Base-by-base conservation (phyloP, 2,797 vertebrate species). In the Gorsachius magnificus region DNA sequence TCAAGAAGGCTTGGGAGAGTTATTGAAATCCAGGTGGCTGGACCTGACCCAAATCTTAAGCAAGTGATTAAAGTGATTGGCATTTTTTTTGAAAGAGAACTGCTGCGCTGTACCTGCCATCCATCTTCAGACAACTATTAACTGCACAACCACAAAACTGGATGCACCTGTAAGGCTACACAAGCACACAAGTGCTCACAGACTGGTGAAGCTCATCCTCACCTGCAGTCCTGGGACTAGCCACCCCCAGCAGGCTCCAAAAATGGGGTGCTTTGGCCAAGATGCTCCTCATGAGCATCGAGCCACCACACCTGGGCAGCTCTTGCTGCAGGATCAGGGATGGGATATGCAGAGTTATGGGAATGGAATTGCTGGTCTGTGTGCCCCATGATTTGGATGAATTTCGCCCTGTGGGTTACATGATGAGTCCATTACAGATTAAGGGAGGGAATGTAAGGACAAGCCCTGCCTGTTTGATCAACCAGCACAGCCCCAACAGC, bases 11-110 rank as follows among this genome's bases (percentile, higher is more conserved):
- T 91, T 68, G 63, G 58, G 84, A 94, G 74, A 94, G 51, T 89
- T 94, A 91, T 89, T 95, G 88, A 86, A 91, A 90, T 70, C 64
- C 88, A 91, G 82, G 87, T 76, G 48, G 75, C 65, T 95, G 94
- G 95, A 95, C 45, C 68, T 43, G 41, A 74, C 82, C 91, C 95
- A 97, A 83, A 80, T 64, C 65, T 82, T 71, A 77, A 56, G 90
- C 45, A 78, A 85, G 88, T 70, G 74, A 95, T 97, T 95, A 94
- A 90, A 95, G 82, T 87, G 93, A 96, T 16, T 66, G 84, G 76
- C 95, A 58, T 46, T 89, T 91, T 81, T 71, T 50, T 94, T 84
- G 83, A 95, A 93, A 38, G 54, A 56, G 74, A 93, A 82, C 43
- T 83, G 80, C 87, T 65, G 74, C 8, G 72, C 76, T 88, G 70